Percentiles rank a stretch among this genome's conserved stretches.
These are phyloP conservation scores for Mesorhabditis sp. DNA, from an alignment of 2,888 invertebrate genomes.

Conservation along the genomic window DNA sequence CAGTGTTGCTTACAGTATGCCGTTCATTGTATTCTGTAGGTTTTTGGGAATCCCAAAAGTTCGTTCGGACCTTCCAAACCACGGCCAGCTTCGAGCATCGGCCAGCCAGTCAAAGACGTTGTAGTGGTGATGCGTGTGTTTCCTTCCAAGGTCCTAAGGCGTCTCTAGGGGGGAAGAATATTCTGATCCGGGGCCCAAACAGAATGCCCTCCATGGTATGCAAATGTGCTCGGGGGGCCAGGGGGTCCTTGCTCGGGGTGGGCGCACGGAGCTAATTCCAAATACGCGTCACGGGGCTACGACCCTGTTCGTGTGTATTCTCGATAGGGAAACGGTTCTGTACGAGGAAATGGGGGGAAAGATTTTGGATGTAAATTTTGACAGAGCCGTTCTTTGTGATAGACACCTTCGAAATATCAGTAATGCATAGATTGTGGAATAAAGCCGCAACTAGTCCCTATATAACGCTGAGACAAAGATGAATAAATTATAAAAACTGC, in stretches of 20 bases:
- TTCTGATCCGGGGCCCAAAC: constrained; percentile 3
- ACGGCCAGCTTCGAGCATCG: too few relatives aligned
- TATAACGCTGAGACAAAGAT: neutral
- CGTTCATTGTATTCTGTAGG: constrained; percentile 58
- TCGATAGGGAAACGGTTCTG: too few relatives aligned
- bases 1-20: constrained; percentile 57
- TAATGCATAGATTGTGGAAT: too few relatives aligned
- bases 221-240: neutral
- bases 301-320: too few relatives aligned
- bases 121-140: neutral
- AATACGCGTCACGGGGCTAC: neutral
- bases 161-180: neutral
- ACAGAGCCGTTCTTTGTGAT: too few relatives aligned
- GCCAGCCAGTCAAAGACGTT: too few relatives aligned
- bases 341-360: constrained; percentile 7
- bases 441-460: too few relatives aligned
- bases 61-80: too few relatives aligned
- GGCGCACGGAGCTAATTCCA: neutral
- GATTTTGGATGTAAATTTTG: constrained; percentile 14
- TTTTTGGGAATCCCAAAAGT: constrained; percentile 8
- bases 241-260: too few relatives aligned
- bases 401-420: too few relatives aligned
- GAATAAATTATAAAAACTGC: neutral
- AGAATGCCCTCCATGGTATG: neutral
- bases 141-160: neutral